A percentile compares a stretch with the other conserved stretches of the same genome.
Conservation (phyloP, 2,888 invertebrate genomes). For the Hedya salicella region DNA sequence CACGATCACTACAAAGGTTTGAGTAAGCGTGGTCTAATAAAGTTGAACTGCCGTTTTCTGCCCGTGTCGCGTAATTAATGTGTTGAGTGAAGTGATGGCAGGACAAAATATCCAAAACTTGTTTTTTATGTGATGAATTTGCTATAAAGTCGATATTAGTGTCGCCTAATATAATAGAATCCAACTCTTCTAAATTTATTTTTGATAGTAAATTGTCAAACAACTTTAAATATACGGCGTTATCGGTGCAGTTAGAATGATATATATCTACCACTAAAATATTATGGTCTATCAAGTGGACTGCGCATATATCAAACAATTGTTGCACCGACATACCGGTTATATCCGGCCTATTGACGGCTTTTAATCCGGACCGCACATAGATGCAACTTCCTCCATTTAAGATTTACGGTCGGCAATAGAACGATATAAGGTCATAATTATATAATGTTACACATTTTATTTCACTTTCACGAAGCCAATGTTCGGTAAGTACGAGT, state of each 20-base stretch:
- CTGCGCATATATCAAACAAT: neutral
- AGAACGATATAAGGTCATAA: neutral
- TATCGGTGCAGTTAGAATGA: neutral
- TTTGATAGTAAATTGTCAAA: neutral
- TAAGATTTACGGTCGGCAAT: neutral
- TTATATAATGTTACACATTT: neutral
- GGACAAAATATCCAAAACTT: neutral
- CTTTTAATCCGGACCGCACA: neutral
- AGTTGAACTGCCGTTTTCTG: neutral
- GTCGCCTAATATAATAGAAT: neutral
- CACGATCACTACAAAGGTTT: neutral
- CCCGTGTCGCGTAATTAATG: neutral
- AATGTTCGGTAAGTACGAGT: too few relatives aligned
- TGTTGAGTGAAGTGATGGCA: neutral
- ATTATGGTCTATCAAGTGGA: neutral
- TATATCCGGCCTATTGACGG: neutral
- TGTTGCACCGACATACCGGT: neutral
- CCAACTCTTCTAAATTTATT: neutral
- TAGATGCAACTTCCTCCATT: neutral
- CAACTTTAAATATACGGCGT: neutral
- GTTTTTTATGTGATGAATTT: neutral
- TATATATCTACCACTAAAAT: neutral
- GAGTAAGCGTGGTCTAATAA: slow-evolving; percentile 4
- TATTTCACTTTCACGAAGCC: too few relatives aligned
- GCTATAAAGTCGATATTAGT: neutral